Conservation (phyloP, 1,140 invertebrate species). For the Leguminivora glycinivorella region DNA sequence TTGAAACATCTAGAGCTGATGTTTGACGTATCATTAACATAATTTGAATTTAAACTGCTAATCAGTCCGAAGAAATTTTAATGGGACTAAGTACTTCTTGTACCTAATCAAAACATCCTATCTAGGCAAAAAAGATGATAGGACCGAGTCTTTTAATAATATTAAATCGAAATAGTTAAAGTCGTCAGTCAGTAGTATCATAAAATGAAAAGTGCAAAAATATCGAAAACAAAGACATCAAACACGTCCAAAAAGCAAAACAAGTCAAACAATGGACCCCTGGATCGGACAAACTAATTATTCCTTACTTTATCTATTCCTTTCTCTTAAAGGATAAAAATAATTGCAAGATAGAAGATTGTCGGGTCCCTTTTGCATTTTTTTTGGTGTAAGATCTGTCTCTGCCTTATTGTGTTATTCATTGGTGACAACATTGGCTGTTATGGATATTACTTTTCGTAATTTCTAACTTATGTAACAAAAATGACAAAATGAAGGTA, state of each 20-base stretch:
- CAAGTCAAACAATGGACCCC: slow-evolving; percentile 44
- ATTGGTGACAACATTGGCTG: slow-evolving; percentile 46
- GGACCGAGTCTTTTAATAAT: too few relatives aligned
- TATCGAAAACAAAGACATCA: slow-evolving; percentile 38
- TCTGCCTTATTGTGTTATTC: slow-evolving; percentile 59
- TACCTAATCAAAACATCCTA: too few relatives aligned
- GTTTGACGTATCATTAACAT: too few relatives aligned
- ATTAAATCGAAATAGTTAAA: too few relatives aligned
- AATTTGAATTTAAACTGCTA: too few relatives aligned
- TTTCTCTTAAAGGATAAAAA: slow-evolving; percentile 76
- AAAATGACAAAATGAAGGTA: too few relatives aligned
- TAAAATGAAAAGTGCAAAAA: slow-evolving; percentile 35
- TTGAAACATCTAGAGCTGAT: too few relatives aligned
- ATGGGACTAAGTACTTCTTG: too few relatives aligned
- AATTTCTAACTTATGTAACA: neutral
- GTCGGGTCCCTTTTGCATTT: slow-evolving; percentile 50
- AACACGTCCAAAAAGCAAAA: slow-evolving; percentile 40
- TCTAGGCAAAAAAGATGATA: too few relatives aligned
- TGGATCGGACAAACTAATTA: slow-evolving; percentile 69
- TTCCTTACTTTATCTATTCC: slow-evolving; percentile 51
- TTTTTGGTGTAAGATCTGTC: slow-evolving; percentile 40
- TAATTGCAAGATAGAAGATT: slow-evolving; percentile 78
- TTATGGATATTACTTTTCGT: slow-evolving; percentile 37
- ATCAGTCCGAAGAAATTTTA: too few relatives aligned
- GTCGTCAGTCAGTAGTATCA: too few relatives aligned